These are phyloP conservation scores for Mastacembelus armatus DNA, from an alignment of 2,797 vertebrate species.

Conservation along the genomic window DNA sequence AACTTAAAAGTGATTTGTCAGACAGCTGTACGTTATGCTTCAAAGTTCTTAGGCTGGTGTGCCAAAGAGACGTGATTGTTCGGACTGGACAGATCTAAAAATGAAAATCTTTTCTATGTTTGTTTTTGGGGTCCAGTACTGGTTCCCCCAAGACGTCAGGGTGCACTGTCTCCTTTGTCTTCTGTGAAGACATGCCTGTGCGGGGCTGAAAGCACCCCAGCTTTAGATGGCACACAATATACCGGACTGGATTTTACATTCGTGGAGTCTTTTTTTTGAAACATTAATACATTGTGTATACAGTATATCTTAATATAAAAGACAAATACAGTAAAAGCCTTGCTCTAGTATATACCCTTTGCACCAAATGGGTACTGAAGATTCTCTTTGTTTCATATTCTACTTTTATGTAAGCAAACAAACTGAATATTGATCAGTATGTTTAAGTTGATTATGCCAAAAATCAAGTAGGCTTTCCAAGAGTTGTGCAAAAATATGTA, in stretches of 20 bases:
- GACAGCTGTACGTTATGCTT: slow-evolving; percentile 59
- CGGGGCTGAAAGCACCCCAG: slow-evolving; percentile 71
- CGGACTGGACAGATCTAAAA: slow-evolving; percentile 71
- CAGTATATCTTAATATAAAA: slow-evolving; percentile 79
- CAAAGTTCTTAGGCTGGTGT: slow-evolving; percentile 72
- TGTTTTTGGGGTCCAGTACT: slow-evolving; percentile 62
- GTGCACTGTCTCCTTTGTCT: slow-evolving; percentile 84
- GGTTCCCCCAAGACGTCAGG: slow-evolving; percentile 60
- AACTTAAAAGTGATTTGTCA: slow-evolving; percentile 38
- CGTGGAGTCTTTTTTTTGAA: slow-evolving; percentile 84
- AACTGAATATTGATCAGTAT: slow-evolving; percentile 76
- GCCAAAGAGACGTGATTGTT: slow-evolving; percentile 79
- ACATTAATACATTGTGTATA: slow-evolving; percentile 81
- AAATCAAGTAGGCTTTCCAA: slow-evolving; percentile 79
- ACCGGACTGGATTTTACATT: slow-evolving; percentile 84
- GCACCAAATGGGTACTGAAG: slow-evolving; percentile 73
- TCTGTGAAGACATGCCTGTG: slow-evolving; percentile 94
- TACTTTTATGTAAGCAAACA: slow-evolving; percentile 74
- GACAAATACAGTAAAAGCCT: slow-evolving; percentile 70
- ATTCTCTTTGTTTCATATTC: slow-evolving; percentile 69
- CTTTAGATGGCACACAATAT: slow-evolving; percentile 79
- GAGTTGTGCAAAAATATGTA: slow-evolving; percentile 72
- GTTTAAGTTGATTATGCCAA: slow-evolving; percentile 83
- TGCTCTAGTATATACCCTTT: slow-evolving; percentile 77
- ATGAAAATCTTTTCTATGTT: slow-evolving; percentile 44